Percentiles rank a stretch among this genome's conserved stretches.
Conservation (phyloP, 2,113 vertebrate genomes). For the Bubo bubo region DNA sequence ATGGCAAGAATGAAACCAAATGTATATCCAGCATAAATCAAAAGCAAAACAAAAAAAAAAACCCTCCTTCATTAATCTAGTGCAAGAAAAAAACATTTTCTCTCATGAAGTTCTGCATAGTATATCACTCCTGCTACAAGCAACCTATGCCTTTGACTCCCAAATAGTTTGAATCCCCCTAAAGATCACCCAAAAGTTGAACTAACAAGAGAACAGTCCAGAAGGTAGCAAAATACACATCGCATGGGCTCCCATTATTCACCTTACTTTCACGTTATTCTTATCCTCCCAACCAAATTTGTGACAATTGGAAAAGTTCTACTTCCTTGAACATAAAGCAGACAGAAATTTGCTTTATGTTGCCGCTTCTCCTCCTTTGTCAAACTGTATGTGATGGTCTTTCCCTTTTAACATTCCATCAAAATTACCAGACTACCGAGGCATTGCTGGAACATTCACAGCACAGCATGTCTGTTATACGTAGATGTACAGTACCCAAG, state of each 20-base stretch:
- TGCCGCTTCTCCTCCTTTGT: background rate
- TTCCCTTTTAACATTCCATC: background rate
- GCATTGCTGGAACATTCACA: background rate
- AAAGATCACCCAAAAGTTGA: background rate
- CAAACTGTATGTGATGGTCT: background rate
- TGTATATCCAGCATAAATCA: background rate
- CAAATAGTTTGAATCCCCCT: background rate
- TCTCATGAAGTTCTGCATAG: background rate
- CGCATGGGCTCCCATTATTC: background rate
- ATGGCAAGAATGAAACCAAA: background rate
- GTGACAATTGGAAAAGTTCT: background rate
- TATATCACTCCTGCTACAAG: background rate
- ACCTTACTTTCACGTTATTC: background rate
- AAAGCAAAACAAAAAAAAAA: background rate
- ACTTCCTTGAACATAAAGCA: background rate
- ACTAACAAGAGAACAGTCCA: background rate
- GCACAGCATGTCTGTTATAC: slow-evolving; percentile 15
- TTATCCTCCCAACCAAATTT: background rate
- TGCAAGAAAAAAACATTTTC: background rate
- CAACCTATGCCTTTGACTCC: background rate
- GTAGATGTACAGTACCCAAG: background rate
- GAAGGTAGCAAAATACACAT: background rate
- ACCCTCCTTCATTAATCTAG: background rate
- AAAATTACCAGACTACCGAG: background rate
- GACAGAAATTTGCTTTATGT: background rate